Conservation (phyloP, 2,888 invertebrate genomes). For the Campoplex capitator region DNA sequence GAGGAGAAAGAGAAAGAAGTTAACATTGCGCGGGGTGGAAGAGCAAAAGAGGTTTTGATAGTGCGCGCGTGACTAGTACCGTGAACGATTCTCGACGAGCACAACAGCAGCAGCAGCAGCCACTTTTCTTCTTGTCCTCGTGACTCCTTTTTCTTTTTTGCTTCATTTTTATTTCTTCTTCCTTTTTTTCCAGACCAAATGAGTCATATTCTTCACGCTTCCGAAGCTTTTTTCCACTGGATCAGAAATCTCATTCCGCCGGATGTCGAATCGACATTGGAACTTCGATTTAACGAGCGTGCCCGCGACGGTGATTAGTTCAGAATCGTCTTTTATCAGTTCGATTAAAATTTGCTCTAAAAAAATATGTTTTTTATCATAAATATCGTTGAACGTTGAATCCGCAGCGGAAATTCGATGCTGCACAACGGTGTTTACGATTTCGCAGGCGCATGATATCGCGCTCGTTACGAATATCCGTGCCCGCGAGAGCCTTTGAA, state of each 20-base stretch:
- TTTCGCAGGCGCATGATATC: constrained; percentile 7
- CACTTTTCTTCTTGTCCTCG: constrained; percentile 30
- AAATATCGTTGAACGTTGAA: constrained; percentile 8
- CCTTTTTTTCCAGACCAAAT: background rate
- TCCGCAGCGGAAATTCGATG: background rate
- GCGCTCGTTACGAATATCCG: constrained; percentile 37
- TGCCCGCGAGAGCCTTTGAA: constrained; percentile 48
- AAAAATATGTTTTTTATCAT: background rate
- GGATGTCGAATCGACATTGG: background rate
- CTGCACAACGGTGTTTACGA: constrained; percentile 2
- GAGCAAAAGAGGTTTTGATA: constrained; percentile 32
- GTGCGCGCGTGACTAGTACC: constrained; percentile 45
- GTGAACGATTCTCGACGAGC: constrained; percentile 33
- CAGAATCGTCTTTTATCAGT: no score
- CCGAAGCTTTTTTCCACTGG: background rate
- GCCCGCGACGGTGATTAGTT: background rate
- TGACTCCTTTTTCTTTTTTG: background rate
- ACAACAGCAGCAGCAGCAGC: background rate
- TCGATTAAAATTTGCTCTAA: no score
- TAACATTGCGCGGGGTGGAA: constrained; percentile 21
- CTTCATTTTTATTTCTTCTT: background rate
- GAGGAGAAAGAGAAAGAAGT: background rate
- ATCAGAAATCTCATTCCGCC: background rate
- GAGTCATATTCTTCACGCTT: background rate
- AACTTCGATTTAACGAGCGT: background rate